Percentiles rank a stretch among this genome's conserved stretches.
These are phyloP conservation scores for Hypolimnas misippus DNA, from an alignment of 2,888 invertebrate genomes.

Conservation along the genomic window DNA sequence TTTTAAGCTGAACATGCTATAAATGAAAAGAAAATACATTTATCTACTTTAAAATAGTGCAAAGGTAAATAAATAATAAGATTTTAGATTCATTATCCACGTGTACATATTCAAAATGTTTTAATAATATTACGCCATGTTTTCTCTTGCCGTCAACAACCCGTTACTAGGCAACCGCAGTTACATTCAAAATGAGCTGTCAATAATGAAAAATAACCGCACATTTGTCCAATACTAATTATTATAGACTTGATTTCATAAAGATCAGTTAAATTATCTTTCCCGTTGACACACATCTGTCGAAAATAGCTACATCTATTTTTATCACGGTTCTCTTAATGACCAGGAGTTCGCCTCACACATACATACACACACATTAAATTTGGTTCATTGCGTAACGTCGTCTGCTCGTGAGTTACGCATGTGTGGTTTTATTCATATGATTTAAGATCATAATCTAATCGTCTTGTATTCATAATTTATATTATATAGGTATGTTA, in stretches of 20 bases:
- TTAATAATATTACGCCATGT: too few species aligned
- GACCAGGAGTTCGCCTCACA: conserved; percentile 62
- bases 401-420: conserved; percentile 34
- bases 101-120: too few species aligned
- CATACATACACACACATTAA: conserved; percentile 51
- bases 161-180: too few species aligned
- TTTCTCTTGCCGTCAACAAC: too few species aligned
- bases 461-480: not conserved
- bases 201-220: not conserved
- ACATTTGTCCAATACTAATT: not conserved
- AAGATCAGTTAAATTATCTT: conserved; percentile 59
- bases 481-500: too few species aligned
- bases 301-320: conserved; percentile 73
- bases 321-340: conserved; percentile 70
- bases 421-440: conserved; percentile 33
- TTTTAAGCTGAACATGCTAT: too few species aligned
- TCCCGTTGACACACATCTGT: conserved; percentile 78
- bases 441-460: conserved; percentile 2
- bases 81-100: too few species aligned
- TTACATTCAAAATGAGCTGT: too few species aligned
- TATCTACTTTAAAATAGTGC: too few species aligned
- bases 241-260: conserved; percentile 21
- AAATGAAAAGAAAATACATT: too few species aligned
- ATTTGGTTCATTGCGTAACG: conserved; percentile 64
- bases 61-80: too few species aligned